Evolutionary conservation across 2,113 vertebrate species (phyloP).

Genomic region (Athene noctua): DNA sequence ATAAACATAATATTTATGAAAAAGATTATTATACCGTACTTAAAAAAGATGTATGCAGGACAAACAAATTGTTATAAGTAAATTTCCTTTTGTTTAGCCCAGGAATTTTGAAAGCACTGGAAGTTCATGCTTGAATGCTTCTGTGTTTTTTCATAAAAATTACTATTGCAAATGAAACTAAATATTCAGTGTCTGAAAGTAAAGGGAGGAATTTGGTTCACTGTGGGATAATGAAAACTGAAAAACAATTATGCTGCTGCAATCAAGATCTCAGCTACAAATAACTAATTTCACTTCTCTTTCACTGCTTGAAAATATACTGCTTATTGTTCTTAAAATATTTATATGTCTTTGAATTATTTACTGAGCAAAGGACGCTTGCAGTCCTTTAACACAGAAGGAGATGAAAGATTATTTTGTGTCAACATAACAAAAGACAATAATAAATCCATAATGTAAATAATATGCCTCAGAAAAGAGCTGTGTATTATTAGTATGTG

Average conservation of each 20-base stretch:
- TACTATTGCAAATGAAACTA: slow-evolving; percentile 57
- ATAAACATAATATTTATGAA: slow-evolving; percentile 27
- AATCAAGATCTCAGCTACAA: slow-evolving; percentile 74
- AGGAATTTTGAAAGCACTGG: slow-evolving; percentile 17
- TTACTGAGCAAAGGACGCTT: slow-evolving; percentile 68
- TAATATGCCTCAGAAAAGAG: slow-evolving; percentile 39
- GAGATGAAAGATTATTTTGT: slow-evolving; percentile 71
- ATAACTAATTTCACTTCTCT: slow-evolving; percentile 73
- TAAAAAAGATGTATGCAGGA: neutral
- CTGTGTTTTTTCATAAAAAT: slow-evolving; percentile 50
- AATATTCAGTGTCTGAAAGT: slow-evolving; percentile 51
- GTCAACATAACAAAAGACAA: slow-evolving; percentile 69
- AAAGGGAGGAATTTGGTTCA: slow-evolving; percentile 40
- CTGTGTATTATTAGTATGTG: neutral
- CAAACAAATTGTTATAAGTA: slow-evolving; percentile 8
- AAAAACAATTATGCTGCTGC: slow-evolving; percentile 68
- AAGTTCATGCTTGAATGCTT: slow-evolving; percentile 44
- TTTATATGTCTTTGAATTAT: slow-evolving; percentile 77
- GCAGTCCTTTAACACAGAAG: slow-evolving; percentile 61
- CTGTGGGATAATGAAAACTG: slow-evolving; percentile 69
- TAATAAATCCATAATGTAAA: slow-evolving; percentile 76
- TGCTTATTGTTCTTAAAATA: slow-evolving; percentile 80
- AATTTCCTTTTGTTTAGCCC: slow-evolving; percentile 35
- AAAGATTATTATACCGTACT: neutral
- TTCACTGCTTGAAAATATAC: slow-evolving; percentile 65